Evolutionary conservation across 2,113 vertebrate species (phyloP).

Genomic region (Mystacornis crossleyi): DNA sequence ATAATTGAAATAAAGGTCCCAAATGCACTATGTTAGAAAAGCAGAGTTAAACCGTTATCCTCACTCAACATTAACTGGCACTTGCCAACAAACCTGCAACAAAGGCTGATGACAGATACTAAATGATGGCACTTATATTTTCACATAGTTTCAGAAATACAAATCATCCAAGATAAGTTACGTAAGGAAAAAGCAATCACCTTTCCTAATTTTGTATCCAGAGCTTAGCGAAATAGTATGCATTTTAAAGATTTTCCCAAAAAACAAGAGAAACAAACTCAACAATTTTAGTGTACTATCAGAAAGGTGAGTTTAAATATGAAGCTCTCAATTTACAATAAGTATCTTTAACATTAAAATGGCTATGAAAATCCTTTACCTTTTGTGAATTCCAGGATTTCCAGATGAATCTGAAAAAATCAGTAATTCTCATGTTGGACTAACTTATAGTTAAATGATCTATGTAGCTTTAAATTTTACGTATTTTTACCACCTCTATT

Average conservation of each 20-base stretch:
- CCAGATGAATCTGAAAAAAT: conserved; percentile 27
- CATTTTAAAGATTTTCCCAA: not conserved
- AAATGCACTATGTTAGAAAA: not conserved
- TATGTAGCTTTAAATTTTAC: conserved; percentile 14
- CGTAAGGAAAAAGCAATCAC: not conserved
- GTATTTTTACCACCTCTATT: conserved; percentile 20
- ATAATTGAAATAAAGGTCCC: not conserved
- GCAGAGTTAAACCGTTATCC: not conserved
- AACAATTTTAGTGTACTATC: not conserved
- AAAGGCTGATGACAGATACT: not conserved
- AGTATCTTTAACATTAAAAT: not conserved
- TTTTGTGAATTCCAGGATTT: conserved; percentile 9
- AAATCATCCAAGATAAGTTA: not conserved
- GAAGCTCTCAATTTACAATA: not conserved
- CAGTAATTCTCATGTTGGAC: conserved; percentile 32
- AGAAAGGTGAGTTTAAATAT: not conserved
- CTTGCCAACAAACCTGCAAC: not conserved
- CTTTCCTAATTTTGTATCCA: not conserved
- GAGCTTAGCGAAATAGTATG: not conserved
- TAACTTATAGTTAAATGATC: conserved; percentile 13
- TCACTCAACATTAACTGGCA: not conserved
- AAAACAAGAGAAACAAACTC: not conserved
- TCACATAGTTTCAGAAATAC: not conserved
- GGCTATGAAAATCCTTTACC: not conserved
- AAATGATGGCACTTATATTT: not conserved